phyloP scores from a whole-genome alignment of 1,140 invertebrate species.

The Thalassaphorura encarpata region DNA sequence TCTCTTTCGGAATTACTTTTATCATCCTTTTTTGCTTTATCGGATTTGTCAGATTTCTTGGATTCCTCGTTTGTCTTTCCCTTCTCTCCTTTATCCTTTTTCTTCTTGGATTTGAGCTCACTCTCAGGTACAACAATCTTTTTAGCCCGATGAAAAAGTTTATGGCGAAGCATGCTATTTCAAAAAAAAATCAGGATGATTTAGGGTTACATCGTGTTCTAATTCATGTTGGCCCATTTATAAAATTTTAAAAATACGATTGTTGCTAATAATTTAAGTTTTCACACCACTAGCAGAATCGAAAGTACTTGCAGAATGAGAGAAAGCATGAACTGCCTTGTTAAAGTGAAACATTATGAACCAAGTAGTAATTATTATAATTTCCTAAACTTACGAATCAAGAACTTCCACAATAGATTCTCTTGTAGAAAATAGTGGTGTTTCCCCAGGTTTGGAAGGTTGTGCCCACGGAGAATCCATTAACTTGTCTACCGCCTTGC shows the following conservation, averaged over 20 bases:
- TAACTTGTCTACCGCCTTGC: constrained; percentile 81
- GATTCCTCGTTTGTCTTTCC: constrained; percentile 43
- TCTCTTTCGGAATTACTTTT: constrained; percentile 47
- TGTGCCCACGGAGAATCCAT: constrained; percentile 85
- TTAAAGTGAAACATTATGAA: constrained; percentile 27
- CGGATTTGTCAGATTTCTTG: constrained; percentile 32
- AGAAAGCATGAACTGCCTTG: constrained; percentile 13
- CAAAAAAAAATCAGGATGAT: constrained; percentile 9
- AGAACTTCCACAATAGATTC: constrained; percentile 69
- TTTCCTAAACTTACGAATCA: constrained; percentile 45
- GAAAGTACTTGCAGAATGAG: too few species aligned
- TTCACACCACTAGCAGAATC: too few species aligned
- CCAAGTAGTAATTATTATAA: neutral
- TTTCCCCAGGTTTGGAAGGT: constrained; percentile 47
- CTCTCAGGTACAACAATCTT: constrained; percentile 70
- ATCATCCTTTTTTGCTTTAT: constrained; percentile 47
- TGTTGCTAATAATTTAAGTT: too few species aligned
- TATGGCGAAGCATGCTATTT: constrained; percentile 70
- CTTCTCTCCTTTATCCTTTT: constrained; percentile 45
- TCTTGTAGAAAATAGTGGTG: constrained; percentile 68
- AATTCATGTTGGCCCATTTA: too few species aligned
- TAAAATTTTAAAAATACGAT: too few species aligned
- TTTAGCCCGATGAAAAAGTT: constrained; percentile 88
- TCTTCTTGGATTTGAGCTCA: constrained; percentile 54
- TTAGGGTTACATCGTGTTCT: too few species aligned